Percentiles rank a stretch among this genome's conserved stretches.
These are phyloP conservation scores for Astropecten irregularis DNA, from an alignment of 53 echinoderm and acorn worm species.

Conservation along the genomic window DNA sequence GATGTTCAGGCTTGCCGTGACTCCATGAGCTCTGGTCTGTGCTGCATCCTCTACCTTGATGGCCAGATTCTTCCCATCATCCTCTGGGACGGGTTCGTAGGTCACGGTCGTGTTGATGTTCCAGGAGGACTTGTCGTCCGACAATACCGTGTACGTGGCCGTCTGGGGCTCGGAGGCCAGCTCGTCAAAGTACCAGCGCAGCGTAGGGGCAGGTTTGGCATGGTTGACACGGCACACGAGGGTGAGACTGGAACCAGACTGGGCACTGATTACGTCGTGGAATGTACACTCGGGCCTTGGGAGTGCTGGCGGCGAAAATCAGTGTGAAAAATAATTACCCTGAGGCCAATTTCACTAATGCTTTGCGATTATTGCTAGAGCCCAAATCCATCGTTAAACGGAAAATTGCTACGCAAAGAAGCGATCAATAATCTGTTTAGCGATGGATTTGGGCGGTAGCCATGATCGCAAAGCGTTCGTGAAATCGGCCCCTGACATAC, in stretches of 20 bases:
- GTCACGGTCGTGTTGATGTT: conserved; percentile 12
- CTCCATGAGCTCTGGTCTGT: neutral
- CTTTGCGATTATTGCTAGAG: too few species aligned
- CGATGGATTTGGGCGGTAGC: too few species aligned
- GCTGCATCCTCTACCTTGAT: conserved; percentile 27
- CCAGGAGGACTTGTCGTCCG: conserved; percentile 12
- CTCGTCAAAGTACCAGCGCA: conserved; percentile 25
- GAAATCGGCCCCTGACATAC: too few species aligned
- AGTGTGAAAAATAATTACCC: too few species aligned
- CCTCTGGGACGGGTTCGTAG: neutral
- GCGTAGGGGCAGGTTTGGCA: conserved; percentile 33
- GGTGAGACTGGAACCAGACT: neutral
- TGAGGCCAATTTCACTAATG: too few species aligned
- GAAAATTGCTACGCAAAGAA: too few species aligned
- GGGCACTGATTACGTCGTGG: neutral
- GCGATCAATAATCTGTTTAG: too few species aligned
- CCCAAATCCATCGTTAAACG: too few species aligned
- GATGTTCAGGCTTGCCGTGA: conserved; percentile 1
- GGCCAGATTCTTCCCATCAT: conserved; percentile 10
- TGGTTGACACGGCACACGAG: conserved; percentile 5
- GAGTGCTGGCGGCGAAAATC: conserved; percentile 7
- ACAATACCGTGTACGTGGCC: neutral
- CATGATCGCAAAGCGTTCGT: too few species aligned
- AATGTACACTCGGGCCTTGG: conserved; percentile 13
- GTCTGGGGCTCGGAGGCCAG: neutral